Conservation (phyloP, 2,113 vertebrate species). For the Tragelaphus scriptus region DNA sequence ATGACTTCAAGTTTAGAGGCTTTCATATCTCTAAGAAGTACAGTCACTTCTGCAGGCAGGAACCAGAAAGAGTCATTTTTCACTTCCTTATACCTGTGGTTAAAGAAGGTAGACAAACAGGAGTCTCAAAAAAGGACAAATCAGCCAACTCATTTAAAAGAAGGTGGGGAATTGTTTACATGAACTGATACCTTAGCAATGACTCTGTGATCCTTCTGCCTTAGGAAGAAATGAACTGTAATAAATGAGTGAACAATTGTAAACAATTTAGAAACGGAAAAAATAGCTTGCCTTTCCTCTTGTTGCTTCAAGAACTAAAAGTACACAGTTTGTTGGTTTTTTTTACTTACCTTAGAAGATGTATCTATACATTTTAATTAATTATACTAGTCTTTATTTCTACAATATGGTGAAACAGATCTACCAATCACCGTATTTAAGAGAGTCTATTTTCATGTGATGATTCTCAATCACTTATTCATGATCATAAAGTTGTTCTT, state of each 20-base stretch:
- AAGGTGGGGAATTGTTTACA: not conserved
- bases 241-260: not conserved
- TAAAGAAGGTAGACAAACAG: conserved; percentile 9
- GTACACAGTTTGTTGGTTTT: not conserved
- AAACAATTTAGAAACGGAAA: not conserved
- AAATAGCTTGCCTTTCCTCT: not conserved
- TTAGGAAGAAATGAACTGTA: not conserved
- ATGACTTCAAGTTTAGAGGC: not conserved
- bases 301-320: not conserved
- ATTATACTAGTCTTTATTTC: not conserved
- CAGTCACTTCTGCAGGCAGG: not conserved
- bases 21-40: not conserved
- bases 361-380: conserved; percentile 6
- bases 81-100: conserved; percentile 58
- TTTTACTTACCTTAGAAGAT: not conserved
- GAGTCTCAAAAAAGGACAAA: not conserved
- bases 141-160: not conserved
- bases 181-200: not conserved
- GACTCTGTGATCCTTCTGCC: not conserved
- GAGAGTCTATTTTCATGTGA: not conserved
- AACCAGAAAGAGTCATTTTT: conserved; percentile 5
- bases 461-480: conserved; percentile 1
- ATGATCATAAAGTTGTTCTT: not conserved
- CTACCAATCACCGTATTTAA: not conserved
- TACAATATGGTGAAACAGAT: not conserved